Evolutionary conservation across 2,797 vertebrate genomes (phyloP).

Genomic region (Mormyrops attenuatus): DNA sequence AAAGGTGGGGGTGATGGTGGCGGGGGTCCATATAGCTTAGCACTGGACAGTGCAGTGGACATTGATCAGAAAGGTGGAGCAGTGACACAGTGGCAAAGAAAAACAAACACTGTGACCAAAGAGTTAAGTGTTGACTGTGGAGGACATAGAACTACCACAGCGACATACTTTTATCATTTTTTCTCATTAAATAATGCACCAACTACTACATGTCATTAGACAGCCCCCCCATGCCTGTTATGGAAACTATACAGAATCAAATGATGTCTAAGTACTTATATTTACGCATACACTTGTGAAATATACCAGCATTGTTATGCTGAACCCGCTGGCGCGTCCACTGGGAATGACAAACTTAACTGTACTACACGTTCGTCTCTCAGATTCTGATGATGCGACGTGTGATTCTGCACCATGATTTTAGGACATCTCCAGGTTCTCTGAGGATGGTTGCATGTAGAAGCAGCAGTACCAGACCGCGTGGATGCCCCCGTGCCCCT

Average conservation of each 20-base stretch:
- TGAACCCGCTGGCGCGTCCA: no score
- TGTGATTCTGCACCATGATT: neutral
- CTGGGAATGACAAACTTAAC: neutral
- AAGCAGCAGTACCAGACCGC: neutral
- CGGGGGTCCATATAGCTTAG: slow-evolving; percentile 42
- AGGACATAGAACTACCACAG: slow-evolving; percentile 14
- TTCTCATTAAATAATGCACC: neutral
- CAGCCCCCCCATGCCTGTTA: neutral
- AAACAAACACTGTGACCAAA: slow-evolving; percentile 33
- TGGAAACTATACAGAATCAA: neutral
- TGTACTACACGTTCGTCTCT: neutral
- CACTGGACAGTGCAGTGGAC: slow-evolving; percentile 38
- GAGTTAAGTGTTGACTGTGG: slow-evolving; percentile 20
- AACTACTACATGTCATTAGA: neutral
- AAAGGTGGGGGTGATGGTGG: slow-evolving; percentile 37
- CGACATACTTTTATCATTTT: neutral
- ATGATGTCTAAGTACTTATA: neutral
- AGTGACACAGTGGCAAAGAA: slow-evolving; percentile 17
- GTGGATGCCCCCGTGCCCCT: neutral
- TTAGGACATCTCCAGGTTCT: neutral
- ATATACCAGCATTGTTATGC: neutral
- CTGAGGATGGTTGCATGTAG: neutral
- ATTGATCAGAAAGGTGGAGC: slow-evolving; percentile 38
- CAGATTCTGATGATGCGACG: neutral
- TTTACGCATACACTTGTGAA: neutral